Percentiles rank a stretch among this genome's conserved stretches.
Evolutionary conservation across 2,113 vertebrate species (phyloP).

Genomic region (Uria aalge): DNA sequence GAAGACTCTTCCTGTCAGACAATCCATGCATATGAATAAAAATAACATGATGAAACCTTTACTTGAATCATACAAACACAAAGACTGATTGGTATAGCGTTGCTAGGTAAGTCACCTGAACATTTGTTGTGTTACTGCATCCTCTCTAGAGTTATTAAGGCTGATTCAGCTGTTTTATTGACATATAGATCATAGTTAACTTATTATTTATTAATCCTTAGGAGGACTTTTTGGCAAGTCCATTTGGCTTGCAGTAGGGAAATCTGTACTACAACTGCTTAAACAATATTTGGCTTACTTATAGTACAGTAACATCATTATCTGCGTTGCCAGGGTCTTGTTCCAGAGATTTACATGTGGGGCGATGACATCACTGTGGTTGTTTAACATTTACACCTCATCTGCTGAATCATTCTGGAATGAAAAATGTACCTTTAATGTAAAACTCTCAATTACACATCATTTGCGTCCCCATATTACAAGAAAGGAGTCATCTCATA

Average conservation of each 20-base stretch:
- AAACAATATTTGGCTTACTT: not conserved
- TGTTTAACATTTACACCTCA: slow-evolving; percentile 26
- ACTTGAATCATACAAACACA: not conserved
- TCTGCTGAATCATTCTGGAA: slow-evolving; percentile 35
- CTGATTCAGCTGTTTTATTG: not conserved
- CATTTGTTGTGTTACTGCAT: not conserved
- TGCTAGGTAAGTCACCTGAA: not conserved
- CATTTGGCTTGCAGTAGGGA: not conserved
- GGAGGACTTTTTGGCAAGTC: not conserved
- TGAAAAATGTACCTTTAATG: not conserved
- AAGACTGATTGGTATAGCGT: not conserved
- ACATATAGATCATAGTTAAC: not conserved
- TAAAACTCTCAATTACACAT: not conserved
- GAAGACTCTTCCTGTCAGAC: not conserved
- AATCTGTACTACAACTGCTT: not conserved
- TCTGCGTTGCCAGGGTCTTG: not conserved
- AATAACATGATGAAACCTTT: not conserved
- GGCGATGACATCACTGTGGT: not conserved
- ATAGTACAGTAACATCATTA: not conserved
- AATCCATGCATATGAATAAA: not conserved
- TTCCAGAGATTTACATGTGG: not conserved
- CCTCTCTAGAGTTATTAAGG: not conserved
- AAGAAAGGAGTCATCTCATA: not conserved
- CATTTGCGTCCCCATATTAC: not conserved
- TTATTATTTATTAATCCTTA: not conserved